phyloP scores from a whole-genome alignment of 2,113 vertebrate genomes.

The Neolamprologus brichardi region DNA sequence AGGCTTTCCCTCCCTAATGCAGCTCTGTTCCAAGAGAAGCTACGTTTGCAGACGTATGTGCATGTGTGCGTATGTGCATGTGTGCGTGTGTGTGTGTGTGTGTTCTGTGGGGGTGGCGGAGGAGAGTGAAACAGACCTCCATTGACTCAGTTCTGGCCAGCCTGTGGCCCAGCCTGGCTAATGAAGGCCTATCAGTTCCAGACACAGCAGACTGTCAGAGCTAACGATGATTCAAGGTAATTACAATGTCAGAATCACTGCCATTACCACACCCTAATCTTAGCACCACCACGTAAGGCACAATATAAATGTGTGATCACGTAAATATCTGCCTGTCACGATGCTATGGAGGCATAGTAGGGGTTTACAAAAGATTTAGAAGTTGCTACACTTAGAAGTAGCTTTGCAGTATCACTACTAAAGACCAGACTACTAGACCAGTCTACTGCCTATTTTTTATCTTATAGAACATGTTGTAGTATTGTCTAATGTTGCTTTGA shows the following conservation, averaged over 20 bases:
- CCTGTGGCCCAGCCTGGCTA: conserved; percentile 56
- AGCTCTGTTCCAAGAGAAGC: conserved; percentile 21
- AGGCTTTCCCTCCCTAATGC: conserved; percentile 8
- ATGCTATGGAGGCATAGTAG: conserved; percentile 24
- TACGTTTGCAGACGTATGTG: conserved; percentile 11
- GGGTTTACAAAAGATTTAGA: neutral
- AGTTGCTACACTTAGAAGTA: neutral
- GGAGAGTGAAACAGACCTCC: conserved; percentile 57
- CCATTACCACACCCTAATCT: conserved; percentile 55
- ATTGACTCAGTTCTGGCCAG: conserved; percentile 52
- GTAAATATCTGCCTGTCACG: conserved; percentile 33
- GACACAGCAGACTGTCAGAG: conserved; percentile 65
- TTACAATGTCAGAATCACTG: conserved; percentile 62
- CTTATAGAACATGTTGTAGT: neutral
- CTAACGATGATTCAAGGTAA: conserved; percentile 64
- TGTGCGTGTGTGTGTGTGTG: neutral
- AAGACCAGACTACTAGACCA: neutral
- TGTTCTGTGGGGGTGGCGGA: neutral
- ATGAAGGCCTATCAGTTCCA: conserved; percentile 72
- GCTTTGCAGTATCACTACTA: neutral
- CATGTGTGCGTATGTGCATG: neutral
- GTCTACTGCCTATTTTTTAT: neutral
- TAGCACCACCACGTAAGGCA: conserved; percentile 19
- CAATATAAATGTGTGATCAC: conserved; percentile 33
- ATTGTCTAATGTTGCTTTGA: neutral